These are phyloP conservation scores for Clitarchus hookeri DNA, from an alignment of 2,888 invertebrate genomes.

Conservation along the genomic window DNA sequence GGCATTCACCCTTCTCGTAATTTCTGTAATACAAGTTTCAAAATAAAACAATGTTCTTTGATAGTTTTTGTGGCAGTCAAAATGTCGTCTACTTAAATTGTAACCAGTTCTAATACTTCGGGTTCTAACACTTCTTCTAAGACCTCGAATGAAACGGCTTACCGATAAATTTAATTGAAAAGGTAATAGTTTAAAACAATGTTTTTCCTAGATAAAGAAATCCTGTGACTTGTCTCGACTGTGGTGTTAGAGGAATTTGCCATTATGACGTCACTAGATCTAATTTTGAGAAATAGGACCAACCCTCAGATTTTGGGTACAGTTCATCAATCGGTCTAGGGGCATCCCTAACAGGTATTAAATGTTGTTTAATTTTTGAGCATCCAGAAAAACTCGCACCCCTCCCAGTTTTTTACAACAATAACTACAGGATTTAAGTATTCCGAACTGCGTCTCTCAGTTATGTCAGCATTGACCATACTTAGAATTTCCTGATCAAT, in stretches of 20 bases:
- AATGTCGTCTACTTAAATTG: conserved; percentile 48
- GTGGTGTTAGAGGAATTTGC: conserved; percentile 44
- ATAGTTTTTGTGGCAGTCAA: conserved; percentile 45
- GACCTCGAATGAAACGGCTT: conserved; percentile 31
- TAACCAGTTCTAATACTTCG: background rate
- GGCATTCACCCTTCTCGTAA: conserved; percentile 44
- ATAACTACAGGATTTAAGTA: conserved; percentile 49
- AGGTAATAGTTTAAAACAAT: conserved; percentile 47
- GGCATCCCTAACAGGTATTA: conserved; percentile 47
- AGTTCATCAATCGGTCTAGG: conserved; percentile 43
- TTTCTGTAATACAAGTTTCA: conserved; percentile 41
- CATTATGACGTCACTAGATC: conserved; percentile 47
- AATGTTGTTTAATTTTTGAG: conserved; percentile 46
- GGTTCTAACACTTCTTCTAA: background rate
- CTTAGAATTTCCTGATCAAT: conserved; percentile 46
- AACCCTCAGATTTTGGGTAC: conserved; percentile 40
- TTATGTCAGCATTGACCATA: conserved; percentile 48
- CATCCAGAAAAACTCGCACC: conserved; percentile 49
- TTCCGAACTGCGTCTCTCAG: conserved; percentile 46
- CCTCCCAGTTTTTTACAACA: conserved; percentile 45
- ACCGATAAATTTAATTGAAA: conserved; percentile 48
- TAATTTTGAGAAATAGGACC: conserved; percentile 39
- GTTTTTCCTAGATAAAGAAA: conserved; percentile 43
- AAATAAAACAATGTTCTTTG: conserved; percentile 43
- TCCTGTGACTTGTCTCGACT: conserved; percentile 43